Base-by-base conservation (phyloP, 2,797 vertebrate species). In the Cercopithecus hamlyni region DNA sequence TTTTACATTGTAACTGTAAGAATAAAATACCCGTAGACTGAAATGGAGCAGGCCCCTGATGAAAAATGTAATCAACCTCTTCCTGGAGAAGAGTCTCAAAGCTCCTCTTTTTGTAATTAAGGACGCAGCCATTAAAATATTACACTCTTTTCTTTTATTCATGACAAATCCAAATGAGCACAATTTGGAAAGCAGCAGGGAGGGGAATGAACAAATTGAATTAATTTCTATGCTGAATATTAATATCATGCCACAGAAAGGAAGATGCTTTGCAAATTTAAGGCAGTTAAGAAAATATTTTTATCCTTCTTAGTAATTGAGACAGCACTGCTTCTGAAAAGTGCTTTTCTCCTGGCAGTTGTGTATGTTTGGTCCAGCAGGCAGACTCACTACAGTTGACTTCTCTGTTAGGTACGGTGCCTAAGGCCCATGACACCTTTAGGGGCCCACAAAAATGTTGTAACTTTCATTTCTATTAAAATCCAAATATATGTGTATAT, bases 141-240 rank as follows among this genome's bases (percentile, higher is more conserved):
- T 87, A 80, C 36, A 39, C 83, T 36, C 39, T 93, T 97, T 82
- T 90, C 67, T 97, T 97, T 93, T 93, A 95, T 94, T 97, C 96
- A 80, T 91, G 82, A 77, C 72, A 96, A 97, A 95, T 77, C 92
- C 92, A 92, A 97, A 91, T 43, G 80, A 95, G 80, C 39, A 77
- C 61, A 55, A 81, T 93, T 95, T 95, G 89, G 89, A 94, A 96
- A 96, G 67, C 83, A 94, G 81, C 41, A 90, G 72, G 92, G 50
- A 97, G 48, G 57, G n/a, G 50, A 94, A 88, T 79, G 87, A 97
- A 84, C 88, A 96, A 95, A 97, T 79, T 93, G 76, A 95, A 97
- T 93, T 90, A 95, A 95, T 90, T 96, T 80, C 64, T 90, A 45
- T 73, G 83, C 39, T n/a, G 52, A 79, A 87, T 97, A 85, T 97